phyloP scores from a whole-genome alignment of 2,888 invertebrate genomes.

The Deilephila elpenor region DNA sequence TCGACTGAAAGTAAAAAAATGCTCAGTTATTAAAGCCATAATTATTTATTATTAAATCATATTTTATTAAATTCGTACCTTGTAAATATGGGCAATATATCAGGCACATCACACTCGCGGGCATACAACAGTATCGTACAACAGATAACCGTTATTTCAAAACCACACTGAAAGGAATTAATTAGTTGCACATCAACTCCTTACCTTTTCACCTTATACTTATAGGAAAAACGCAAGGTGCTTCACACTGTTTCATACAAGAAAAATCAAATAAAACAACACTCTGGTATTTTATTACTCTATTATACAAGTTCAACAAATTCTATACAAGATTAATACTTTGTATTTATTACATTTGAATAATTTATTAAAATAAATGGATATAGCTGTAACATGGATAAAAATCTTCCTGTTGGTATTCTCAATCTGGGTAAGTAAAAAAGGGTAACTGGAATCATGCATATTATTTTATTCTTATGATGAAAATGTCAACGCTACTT shows the following conservation, averaged over 20 bases:
- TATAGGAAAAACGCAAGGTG: neutral
- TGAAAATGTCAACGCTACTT: no score
- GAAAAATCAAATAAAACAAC: constrained; percentile 47
- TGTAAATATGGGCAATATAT: constrained; percentile 1
- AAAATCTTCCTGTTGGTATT: constrained; percentile 28
- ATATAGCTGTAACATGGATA: constrained; percentile 34
- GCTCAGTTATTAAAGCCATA: constrained; percentile 35
- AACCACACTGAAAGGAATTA: constrained; percentile 16
- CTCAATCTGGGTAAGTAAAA: no score
- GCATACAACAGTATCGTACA: constrained; percentile 13
- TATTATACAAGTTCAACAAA: constrained; percentile 74
- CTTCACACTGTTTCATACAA: constrained; percentile 35
- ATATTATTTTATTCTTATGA: no score
- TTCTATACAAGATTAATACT: constrained; percentile 72
- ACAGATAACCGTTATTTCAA: constrained; percentile 26
- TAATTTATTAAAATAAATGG: constrained; percentile 47
- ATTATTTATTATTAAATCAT: neutral
- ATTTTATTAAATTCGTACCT: constrained; percentile 10
- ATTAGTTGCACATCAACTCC: constrained; percentile 19
- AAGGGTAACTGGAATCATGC: no score
- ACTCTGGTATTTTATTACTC: constrained; percentile 55
- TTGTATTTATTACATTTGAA: constrained; percentile 54
- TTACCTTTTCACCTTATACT: constrained; percentile 17
- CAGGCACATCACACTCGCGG: constrained; percentile 12
- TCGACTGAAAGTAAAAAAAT: constrained; percentile 74